phyloP scores from a whole-genome alignment of 1,140 invertebrate genomes.

The Nasonia giraulti region DNA sequence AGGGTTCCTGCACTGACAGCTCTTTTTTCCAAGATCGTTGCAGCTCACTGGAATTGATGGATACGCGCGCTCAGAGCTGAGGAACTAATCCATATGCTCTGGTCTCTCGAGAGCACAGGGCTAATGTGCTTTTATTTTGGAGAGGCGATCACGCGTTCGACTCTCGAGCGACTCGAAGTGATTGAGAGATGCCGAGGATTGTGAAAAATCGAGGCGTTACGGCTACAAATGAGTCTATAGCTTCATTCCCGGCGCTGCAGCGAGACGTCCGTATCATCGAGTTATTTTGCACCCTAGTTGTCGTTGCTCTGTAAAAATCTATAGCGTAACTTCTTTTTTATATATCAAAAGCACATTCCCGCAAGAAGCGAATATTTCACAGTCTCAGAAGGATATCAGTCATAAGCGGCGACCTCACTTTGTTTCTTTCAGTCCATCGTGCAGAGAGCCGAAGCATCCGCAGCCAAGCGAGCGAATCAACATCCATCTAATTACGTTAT shows the following conservation, averaged over 20 bases:
- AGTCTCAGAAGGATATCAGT: background rate
- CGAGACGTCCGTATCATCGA: background rate
- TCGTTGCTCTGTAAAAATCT: background rate
- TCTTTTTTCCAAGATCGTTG: background rate
- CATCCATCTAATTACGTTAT: conserved; percentile 28
- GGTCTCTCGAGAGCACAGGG: conserved; percentile 11
- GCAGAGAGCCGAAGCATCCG: background rate
- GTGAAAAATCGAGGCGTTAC: conserved; percentile 40
- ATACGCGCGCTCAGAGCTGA: background rate
- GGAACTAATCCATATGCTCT: conserved; percentile 43
- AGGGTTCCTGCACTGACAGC: conserved; percentile 11
- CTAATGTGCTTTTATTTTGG: conserved; percentile 28
- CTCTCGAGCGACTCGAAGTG: background rate
- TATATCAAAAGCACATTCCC: background rate
- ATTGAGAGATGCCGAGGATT: conserved; percentile 43
- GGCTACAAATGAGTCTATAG: background rate
- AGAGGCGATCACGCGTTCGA: background rate
- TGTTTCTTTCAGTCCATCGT: background rate
- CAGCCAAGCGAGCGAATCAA: background rate
- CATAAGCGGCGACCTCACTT: background rate
- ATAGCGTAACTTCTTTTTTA: background rate
- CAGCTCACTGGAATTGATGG: conserved; percentile 25
- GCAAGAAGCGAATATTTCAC: background rate
- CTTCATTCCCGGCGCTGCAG: background rate
- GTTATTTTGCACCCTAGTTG: background rate